Conservation (phyloP, 2,113 vertebrate species). For the Rhineura floridana region DNA sequence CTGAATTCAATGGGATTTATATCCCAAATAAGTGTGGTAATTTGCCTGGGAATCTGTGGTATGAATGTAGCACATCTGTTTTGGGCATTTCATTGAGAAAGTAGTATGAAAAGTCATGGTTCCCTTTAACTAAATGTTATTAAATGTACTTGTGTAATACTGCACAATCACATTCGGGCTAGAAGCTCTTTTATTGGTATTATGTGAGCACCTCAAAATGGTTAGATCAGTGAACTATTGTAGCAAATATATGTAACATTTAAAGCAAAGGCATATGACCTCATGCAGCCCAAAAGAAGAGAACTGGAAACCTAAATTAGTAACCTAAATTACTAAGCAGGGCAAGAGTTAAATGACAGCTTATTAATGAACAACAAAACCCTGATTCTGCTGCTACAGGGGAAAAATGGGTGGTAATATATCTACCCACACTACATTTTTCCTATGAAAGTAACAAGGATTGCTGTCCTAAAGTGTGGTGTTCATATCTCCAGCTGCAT, state of each 20-base stretch:
- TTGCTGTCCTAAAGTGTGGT: slow-evolving; percentile 75
- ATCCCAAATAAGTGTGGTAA: background rate
- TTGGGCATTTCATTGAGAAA: background rate
- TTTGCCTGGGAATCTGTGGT: background rate
- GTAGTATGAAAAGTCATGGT: background rate
- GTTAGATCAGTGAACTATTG: background rate
- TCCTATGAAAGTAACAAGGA: slow-evolving; percentile 78
- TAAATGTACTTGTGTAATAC: background rate
- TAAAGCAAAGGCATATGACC: background rate
- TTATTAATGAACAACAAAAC: slow-evolving; percentile 74
- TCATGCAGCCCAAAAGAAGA: background rate
- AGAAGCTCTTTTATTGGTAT: background rate
- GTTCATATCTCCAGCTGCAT: slow-evolving; percentile 63
- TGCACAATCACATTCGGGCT: background rate
- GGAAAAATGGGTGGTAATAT: slow-evolving; percentile 79
- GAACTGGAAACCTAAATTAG: background rate
- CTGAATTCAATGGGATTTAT: background rate
- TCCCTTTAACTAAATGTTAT: background rate
- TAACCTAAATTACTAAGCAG: background rate
- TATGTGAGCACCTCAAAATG: background rate
- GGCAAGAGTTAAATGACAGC: slow-evolving; percentile 64
- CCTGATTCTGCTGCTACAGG: slow-evolving; percentile 72
- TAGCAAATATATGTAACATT: background rate
- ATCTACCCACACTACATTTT: slow-evolving; percentile 77
- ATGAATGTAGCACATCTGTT: background rate